These are phyloP conservation scores for Neosalanx taihuensis DNA, from an alignment of 2,797 vertebrate species.

Conservation along the genomic window DNA sequence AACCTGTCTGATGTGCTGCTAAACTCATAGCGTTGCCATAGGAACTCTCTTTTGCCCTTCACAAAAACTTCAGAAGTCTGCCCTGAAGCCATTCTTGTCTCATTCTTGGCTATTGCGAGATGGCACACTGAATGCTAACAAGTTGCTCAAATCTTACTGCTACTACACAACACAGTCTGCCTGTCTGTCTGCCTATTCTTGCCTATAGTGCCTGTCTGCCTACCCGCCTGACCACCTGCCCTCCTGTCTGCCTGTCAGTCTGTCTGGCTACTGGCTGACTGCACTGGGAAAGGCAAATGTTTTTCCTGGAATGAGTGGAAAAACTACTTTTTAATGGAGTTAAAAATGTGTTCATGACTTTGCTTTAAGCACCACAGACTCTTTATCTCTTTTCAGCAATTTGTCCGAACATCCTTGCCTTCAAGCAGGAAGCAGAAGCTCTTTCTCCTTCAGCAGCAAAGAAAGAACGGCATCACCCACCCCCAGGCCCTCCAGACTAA, in stretches of 20 bases:
- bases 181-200: neutral
- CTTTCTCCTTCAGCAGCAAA: neutral
- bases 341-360: neutral
- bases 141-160: neutral
- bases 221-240: too few species aligned
- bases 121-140: neutral
- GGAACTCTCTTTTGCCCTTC: slow-evolving; percentile 1
- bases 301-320: neutral
- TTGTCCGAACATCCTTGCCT: neutral
- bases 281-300: neutral
- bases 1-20: neutral
- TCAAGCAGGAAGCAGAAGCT: neutral
- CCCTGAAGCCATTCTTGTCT: neutral
- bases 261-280: too few species aligned
- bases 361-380: neutral
- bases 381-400: neutral
- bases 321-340: too few species aligned
- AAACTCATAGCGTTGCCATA: neutral
- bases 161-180: neutral
- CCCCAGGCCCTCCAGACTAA: neutral
- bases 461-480: neutral
- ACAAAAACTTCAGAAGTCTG: slow-evolving; percentile 2
- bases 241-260: too few species aligned
- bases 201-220: neutral
- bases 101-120: neutral